A percentile compares a stretch with the other conserved stretches of the same genome.
Conservation (phyloP, 2,113 vertebrate species). For the Ellobius talpinus region DNA sequence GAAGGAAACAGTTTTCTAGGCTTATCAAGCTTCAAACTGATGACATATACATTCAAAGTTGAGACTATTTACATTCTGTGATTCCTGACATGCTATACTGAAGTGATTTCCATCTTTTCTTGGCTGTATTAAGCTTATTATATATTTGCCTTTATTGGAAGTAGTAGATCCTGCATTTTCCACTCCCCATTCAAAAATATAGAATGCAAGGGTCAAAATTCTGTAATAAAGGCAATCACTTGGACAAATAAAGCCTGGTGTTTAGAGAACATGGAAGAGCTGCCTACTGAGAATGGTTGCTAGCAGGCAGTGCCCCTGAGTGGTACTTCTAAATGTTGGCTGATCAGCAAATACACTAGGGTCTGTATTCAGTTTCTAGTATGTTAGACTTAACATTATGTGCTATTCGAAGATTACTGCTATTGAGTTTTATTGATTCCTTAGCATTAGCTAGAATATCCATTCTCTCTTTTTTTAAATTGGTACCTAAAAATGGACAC, state of each 20-base stretch:
- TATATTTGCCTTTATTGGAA: conserved; percentile 5
- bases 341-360: not conserved
- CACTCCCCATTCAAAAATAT: not conserved
- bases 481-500: not conserved
- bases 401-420: not conserved
- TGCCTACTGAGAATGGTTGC: not conserved
- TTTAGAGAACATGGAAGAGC: not conserved
- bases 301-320: not conserved
- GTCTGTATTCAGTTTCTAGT: not conserved
- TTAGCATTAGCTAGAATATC: not conserved
- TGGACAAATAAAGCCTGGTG: not conserved
- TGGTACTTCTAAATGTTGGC: not conserved
- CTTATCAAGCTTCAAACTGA: not conserved
- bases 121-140: conserved; percentile 41
- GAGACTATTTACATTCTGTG: not conserved
- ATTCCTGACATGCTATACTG: not conserved
- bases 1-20: not conserved
- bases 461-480: no score
- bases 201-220: not conserved
- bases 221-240: not conserved
- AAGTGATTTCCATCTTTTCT: conserved; percentile 1
- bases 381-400: not conserved
- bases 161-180: not conserved
- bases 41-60: not conserved
- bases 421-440: not conserved